phyloP scores from a whole-genome alignment of 2,113 vertebrate species.

The Sterna hirundo region DNA sequence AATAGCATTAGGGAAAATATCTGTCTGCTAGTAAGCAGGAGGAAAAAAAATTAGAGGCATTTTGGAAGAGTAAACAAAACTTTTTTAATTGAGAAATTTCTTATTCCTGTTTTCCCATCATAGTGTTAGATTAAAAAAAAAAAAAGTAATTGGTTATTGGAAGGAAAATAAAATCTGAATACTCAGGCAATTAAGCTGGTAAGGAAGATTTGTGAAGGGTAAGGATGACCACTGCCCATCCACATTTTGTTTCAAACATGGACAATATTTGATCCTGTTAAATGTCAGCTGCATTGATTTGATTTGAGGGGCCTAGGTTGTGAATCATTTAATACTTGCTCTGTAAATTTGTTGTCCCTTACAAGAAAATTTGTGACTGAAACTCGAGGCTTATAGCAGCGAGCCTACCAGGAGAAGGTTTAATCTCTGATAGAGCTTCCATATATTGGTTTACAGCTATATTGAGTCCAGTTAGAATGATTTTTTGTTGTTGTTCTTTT shows the following conservation, averaged over 20 bases:
- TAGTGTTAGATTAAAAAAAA: background rate
- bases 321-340: slow-evolving; percentile 55
- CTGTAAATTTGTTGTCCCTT: slow-evolving; percentile 46
- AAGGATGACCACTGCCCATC: background rate
- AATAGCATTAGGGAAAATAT: background rate
- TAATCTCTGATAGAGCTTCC: slow-evolving; percentile 66
- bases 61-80: background rate
- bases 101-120: background rate
- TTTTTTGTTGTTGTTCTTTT: background rate
- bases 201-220: background rate
- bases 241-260: background rate
- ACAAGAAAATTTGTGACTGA: slow-evolving; percentile 40
- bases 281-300: slow-evolving; percentile 42
- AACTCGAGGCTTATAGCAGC: slow-evolving; percentile 15
- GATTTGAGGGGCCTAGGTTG: slow-evolving; percentile 14
- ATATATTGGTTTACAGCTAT: slow-evolving; percentile 74
- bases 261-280: slow-evolving; percentile 31
- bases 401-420: slow-evolving; percentile 24
- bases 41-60: background rate
- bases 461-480: slow-evolving; percentile 66
- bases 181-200: background rate
- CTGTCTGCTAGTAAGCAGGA: background rate
- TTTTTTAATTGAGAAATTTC: background rate
- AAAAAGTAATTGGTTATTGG: background rate
- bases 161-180: background rate